Base-by-base conservation (phyloP, 2,888 invertebrate genomes). In the Omphaloscelis lunosa region DNA sequence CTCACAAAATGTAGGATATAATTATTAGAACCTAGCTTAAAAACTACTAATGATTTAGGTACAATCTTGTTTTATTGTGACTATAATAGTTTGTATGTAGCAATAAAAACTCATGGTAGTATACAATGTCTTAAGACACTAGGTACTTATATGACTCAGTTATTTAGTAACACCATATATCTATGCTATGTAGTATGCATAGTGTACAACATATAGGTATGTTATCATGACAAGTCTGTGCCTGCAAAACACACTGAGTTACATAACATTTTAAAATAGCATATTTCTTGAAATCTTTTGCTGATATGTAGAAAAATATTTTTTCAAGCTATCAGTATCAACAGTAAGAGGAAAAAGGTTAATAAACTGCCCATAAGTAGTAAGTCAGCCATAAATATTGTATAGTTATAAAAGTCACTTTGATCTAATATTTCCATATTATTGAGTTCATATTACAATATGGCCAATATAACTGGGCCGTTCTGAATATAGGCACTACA, bases 151-250 rank as follows among this genome's bases (percentile, higher is more conserved):
- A 34, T 58, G 17, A 74, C 75, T 58, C 48, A 63, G 17, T 41
- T 34, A 29, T 51, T 72, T 51, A 63, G 45, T 29, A 62, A 20
- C n/a, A 56, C 48, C 15, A 48, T 48, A 6, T 56, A 41, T 9
- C 20, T 76, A 34, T 15, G 39, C 41, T 41, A 73, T 41, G 23
- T 12, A 63, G 6, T 51, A 34, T 72, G 62, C 73, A 63, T 63
- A 58, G n/a, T 41, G 12, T 62, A 56, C 59, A 61, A 56, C 29
- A 73, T 15, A 45, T 51, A 51, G 27, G 9, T 81, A 34, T 51
- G 7, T 81, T 80, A 73, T 51, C 39, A 80, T 65, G 56, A 65
- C n/a, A 58, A 34, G 41, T 41, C 9, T n/a, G 15, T 34, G 17
- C 11, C 58, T 23, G 41, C 81, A 59, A 65, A 58, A 81, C 27